Evolutionary conservation across 2,113 vertebrate genomes (phyloP).

Genomic region (Amazona vittata): DNA sequence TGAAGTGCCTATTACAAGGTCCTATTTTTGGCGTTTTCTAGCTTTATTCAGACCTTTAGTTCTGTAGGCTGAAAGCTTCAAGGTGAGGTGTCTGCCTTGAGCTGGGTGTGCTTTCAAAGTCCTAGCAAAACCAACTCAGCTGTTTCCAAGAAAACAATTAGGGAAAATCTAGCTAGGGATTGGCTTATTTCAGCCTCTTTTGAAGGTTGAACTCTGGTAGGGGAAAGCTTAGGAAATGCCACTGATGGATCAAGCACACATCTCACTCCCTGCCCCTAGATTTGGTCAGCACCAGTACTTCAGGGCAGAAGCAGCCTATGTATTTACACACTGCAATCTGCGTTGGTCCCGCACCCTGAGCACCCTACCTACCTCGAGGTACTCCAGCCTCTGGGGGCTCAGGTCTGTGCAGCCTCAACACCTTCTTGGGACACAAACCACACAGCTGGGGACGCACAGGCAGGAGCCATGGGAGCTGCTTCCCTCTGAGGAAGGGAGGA

Average conservation of each 20-base stretch:
- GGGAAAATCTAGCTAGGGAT: neutral
- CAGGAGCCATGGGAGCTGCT: neutral
- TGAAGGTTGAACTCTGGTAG: neutral
- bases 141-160: neutral
- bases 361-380: neutral
- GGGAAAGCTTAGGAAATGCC: neutral
- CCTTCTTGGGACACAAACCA: neutral
- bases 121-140: neutral
- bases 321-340: neutral
- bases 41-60: neutral
- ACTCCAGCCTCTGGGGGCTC: neutral
- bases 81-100: neutral
- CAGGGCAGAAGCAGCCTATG: neutral
- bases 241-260: neutral
- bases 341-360: neutral
- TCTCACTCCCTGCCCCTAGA: neutral
- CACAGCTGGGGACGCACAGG: fast-evolving
- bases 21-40: fast-evolving
- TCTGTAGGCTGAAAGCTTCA: neutral
- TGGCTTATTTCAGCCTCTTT: neutral
- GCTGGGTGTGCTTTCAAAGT: neutral
- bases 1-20: neutral
- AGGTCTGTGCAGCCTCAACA: fast-evolving
- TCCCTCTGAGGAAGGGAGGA: neutral
- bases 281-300: neutral